These are phyloP conservation scores for Haliclona indistincta DNA, from an alignment of 37 sponge, comb jelly and placozoan genomes.

Conservation along the genomic window DNA sequence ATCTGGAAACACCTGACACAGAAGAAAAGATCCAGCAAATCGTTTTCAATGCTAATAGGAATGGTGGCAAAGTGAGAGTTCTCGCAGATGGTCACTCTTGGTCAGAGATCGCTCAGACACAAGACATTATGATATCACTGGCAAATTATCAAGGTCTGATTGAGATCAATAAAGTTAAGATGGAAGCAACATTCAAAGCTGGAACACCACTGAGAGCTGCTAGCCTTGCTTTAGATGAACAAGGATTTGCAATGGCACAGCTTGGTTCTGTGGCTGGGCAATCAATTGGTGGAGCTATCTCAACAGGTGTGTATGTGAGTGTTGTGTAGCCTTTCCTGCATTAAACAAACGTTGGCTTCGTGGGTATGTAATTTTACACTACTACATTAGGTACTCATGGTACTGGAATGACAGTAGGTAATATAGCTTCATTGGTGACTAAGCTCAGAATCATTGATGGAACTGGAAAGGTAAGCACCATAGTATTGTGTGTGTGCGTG, in stretches of 20 bases:
- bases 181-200: slow-evolving; percentile 36
- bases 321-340: neutral
- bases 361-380: neutral
- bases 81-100: slow-evolving; percentile 61
- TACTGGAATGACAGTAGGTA: slow-evolving; percentile 42
- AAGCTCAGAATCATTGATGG: slow-evolving; percentile 45
- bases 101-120: slow-evolving; percentile 58
- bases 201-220: slow-evolving; percentile 35
- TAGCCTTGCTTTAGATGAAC: slow-evolving; percentile 19
- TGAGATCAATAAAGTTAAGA: neutral
- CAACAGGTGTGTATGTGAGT: slow-evolving; percentile 36
- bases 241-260: slow-evolving; percentile 42
- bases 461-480: slow-evolving; percentile 54
- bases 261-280: slow-evolving; percentile 56
- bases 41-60: no score
- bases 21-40: no score
- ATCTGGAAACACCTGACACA: no score
- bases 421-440: slow-evolving; percentile 39
- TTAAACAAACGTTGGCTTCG: neutral
- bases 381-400: slow-evolving; percentile 49
- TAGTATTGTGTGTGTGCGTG: no score
- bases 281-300: slow-evolving; percentile 61
- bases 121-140: slow-evolving; percentile 56
- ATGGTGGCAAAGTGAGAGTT: slow-evolving; percentile 7
- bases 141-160: slow-evolving; percentile 41